phyloP scores from a whole-genome alignment of 2,888 invertebrate genomes.

The Pristionchus maxplancki region DNA sequence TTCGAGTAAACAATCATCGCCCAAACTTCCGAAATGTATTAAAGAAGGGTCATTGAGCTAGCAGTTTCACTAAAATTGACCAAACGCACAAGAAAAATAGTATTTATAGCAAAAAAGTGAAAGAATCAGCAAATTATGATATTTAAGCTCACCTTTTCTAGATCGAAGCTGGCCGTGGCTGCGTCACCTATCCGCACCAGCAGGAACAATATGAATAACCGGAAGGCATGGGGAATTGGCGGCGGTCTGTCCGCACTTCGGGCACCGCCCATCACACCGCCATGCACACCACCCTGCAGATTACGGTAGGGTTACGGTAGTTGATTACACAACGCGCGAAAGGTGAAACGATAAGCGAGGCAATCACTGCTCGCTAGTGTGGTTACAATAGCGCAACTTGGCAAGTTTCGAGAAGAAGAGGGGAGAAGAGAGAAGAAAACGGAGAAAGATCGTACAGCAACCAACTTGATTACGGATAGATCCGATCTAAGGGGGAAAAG shows the following conservation, averaged over 20 bases:
- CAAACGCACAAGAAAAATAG: too few relatives aligned
- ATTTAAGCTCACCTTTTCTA: constrained; percentile 32
- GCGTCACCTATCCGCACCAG: constrained; percentile 3
- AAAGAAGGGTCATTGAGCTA: too few relatives aligned
- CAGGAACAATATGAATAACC: constrained; percentile 13
- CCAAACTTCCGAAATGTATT: background rate
- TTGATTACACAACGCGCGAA: background rate
- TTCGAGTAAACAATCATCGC: background rate
- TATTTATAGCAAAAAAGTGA: background rate
- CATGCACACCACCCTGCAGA: constrained; percentile 10
- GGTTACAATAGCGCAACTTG: background rate
- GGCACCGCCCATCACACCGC: constrained; percentile 36
- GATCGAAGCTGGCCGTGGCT: constrained; percentile 49
- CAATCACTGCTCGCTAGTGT: background rate
- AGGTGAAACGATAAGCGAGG: background rate
- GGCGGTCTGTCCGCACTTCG: constrained; percentile 40
- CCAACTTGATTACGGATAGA: background rate
- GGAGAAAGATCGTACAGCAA: background rate
- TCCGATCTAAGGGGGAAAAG: background rate
- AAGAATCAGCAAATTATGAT: background rate
- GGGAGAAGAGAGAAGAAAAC: background rate
- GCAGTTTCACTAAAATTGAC: too few relatives aligned
- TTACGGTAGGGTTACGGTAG: background rate
- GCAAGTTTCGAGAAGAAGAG: background rate
- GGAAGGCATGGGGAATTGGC: background rate